Conservation (phyloP, 2,113 vertebrate species). For the Hippocampus mohnikei region DNA sequence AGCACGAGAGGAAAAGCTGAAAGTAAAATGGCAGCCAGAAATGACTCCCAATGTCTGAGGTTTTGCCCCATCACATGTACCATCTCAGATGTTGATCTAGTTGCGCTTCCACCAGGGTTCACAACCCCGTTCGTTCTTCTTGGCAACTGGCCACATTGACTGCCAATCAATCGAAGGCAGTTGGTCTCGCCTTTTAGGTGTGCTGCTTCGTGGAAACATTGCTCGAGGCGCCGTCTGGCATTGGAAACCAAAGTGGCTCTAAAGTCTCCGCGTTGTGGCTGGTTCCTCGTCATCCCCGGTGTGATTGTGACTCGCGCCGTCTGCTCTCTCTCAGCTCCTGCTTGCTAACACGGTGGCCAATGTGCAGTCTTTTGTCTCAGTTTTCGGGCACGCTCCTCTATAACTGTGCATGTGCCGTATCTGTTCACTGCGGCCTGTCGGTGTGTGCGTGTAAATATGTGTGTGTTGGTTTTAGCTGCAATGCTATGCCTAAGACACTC, state of each 20-base stretch:
- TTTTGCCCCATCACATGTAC: slow-evolving; percentile 49
- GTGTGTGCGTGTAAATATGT: slow-evolving; percentile 47
- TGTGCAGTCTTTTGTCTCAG: slow-evolving; percentile 27
- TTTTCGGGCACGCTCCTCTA: slow-evolving; percentile 40
- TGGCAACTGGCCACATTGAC: slow-evolving; percentile 2
- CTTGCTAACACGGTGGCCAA: slow-evolving; percentile 10
- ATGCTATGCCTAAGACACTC: slow-evolving; percentile 57
- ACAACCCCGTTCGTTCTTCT: not conserved
- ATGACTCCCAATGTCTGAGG: slow-evolving; percentile 61
- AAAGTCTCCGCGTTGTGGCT: slow-evolving; percentile 47
- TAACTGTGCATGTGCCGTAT: slow-evolving; percentile 31
- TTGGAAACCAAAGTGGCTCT: slow-evolving; percentile 32
- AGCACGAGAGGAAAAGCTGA: not conserved
- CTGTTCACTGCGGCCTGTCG: slow-evolving; percentile 19
- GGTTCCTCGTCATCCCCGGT: slow-evolving; percentile 44
- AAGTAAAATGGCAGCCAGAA: slow-evolving; percentile 53
- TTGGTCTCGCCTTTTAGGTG: not conserved
- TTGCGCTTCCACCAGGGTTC: not conserved
- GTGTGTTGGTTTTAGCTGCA: slow-evolving; percentile 42
- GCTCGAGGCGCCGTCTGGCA: not conserved
- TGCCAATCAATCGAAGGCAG: not conserved
- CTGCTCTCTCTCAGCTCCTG: slow-evolving; percentile 66
- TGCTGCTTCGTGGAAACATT: not conserved
- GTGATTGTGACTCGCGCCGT: slow-evolving; percentile 76
- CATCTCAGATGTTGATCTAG: slow-evolving; percentile 33